phyloP scores from a whole-genome alignment of 2,797 vertebrate genomes.

The Oophaga sylvatica region DNA sequence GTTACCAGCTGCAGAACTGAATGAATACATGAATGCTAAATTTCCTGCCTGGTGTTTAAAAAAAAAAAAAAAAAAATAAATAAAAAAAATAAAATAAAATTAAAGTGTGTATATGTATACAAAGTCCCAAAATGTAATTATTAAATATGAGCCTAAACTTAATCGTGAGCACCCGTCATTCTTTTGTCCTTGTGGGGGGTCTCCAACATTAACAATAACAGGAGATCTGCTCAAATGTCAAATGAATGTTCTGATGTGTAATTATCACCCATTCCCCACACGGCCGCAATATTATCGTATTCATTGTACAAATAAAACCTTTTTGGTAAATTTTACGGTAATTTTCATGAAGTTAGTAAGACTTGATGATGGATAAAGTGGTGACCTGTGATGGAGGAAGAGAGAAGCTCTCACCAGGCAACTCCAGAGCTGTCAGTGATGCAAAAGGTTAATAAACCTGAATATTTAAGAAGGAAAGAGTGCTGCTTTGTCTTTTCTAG shows the following conservation, averaged over 20 bases:
- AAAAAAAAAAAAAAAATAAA: neutral
- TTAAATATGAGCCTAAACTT: neutral
- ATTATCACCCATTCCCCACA: neutral
- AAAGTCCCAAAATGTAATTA: neutral
- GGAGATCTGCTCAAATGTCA: too few relatives aligned
- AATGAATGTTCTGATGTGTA: neutral
- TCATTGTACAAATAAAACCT: neutral
- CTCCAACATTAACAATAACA: neutral
- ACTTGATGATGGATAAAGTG: too few relatives aligned
- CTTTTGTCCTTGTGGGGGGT: neutral
- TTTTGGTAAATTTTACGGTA: too few relatives aligned
- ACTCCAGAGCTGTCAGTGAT: too few relatives aligned
- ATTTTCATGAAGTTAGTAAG: too few relatives aligned
- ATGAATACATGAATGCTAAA: constrained; percentile 33
- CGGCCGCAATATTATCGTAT: neutral
- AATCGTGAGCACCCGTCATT: neutral
- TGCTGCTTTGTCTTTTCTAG: too few relatives aligned
- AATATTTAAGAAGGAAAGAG: too few relatives aligned
- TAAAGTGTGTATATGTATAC: too few relatives aligned
- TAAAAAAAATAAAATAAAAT: too few relatives aligned
- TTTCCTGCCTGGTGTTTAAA: neutral
- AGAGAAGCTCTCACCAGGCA: too few relatives aligned
- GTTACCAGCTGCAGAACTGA: constrained; percentile 13
- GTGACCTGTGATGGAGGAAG: too few relatives aligned
- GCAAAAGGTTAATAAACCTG: too few relatives aligned